Conservation (phyloP, 1,140 invertebrate species). For the Drosophila malerkotliana region DNA sequence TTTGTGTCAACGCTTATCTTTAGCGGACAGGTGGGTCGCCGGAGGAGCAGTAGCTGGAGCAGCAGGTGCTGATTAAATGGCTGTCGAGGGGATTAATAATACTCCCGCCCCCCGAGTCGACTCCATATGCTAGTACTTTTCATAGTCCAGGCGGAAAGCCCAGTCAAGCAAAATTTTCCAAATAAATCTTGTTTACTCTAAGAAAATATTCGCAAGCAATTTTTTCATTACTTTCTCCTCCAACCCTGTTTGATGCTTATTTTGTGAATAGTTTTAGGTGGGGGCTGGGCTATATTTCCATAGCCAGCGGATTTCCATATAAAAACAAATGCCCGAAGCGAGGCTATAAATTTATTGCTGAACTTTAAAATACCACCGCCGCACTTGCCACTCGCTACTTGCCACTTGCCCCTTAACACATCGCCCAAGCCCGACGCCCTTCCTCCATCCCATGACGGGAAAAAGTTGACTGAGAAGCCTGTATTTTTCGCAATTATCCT, state of each 20-base stretch:
- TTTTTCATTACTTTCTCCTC: constrained; percentile 60
- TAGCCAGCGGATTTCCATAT: constrained; percentile 32
- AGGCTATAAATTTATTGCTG: constrained; percentile 77
- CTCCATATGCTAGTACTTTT: not conserved
- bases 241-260: constrained; percentile 12
- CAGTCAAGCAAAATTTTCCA: constrained; percentile 27
- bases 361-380: constrained; percentile 78
- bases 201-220: constrained; percentile 66
- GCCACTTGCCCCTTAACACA: constrained; percentile 39
- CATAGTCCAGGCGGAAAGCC: not conserved
- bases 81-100: constrained; percentile 23
- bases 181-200: constrained; percentile 65
- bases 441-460: constrained; percentile 22
- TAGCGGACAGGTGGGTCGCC: constrained; percentile 1
- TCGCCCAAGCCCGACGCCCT: not conserved
- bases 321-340: constrained; percentile 61
- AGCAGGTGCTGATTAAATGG: constrained; percentile 39
- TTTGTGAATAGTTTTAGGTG: constrained; percentile 68
- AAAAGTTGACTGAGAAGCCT: constrained; percentile 52
- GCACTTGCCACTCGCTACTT: constrained; percentile 39
- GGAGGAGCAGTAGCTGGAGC: not conserved
- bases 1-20: constrained; percentile 20
- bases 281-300: not conserved
- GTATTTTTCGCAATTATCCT: constrained; percentile 79
- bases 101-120: not conserved